Evolutionary conservation across 1,140 invertebrate genomes (phyloP), one percentile per base, ranked within the genome.

Genomic region (Platyura marginata): DNA sequence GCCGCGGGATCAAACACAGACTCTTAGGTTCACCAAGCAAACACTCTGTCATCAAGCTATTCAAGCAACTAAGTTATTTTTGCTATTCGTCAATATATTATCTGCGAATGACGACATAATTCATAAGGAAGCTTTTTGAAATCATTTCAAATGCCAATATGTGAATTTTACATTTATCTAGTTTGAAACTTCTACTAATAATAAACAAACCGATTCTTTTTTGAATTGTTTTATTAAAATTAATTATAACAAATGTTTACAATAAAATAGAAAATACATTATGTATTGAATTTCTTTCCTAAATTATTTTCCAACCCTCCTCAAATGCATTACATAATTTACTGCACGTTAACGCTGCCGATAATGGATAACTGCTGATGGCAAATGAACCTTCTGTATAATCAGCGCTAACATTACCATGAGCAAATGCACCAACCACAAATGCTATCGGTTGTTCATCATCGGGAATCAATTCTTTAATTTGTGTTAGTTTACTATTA

Each of bases 241-340:
- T 4, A 34, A n/a, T 34, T 13, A 13, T 4, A n/a, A n/a, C 16
- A n/a, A 34, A 4, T 34, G 11, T 15, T 34, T n/a, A 34, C 6
- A 29, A 8, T 29, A 29, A 6, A 29, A 34, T 34, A 4, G n/a
- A n/a, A n/a, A n/a, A n/a, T n/a, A n/a, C n/a, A n/a, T n/a, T n/a
- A n/a, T n/a, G n/a, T n/a, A n/a, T n/a, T n/a, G n/a, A n/a, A n/a
- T n/a, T n/a, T n/a, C n/a, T n/a, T n/a, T n/a, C n/a, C n/a, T 38
- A 38, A 38, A 38, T 18, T 2, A 38, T 18, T 18, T 21, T 21
- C 95, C 95, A 98, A 38, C 75, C 78, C 70, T 97, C 88, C 72
- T 99, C 95, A 70, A 98, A 97, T 20, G 86, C 93, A 37, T 74
- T 78, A 65, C 92, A 96, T n/a, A 99, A 57, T 68, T 98, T 98